phyloP scores from a whole-genome alignment of 1,140 invertebrate species.

The Leguminivora glycinivorella region DNA sequence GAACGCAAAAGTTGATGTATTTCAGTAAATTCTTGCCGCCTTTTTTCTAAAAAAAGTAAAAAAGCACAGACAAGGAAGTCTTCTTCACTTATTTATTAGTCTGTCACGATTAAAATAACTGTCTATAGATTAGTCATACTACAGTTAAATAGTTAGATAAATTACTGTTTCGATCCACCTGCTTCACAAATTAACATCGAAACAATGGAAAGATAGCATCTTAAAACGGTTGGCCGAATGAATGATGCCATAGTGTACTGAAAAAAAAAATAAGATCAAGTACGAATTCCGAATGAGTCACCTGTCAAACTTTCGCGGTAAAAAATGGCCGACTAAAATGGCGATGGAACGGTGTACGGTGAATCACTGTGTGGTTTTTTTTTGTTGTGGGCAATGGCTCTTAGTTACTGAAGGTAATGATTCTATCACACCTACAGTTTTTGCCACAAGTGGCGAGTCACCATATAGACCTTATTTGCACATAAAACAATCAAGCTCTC shows the following conservation, averaged over 20 bases:
- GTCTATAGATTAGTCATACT: slow-evolving; percentile 16
- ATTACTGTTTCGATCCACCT: slow-evolving; percentile 8
- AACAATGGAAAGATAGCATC: slow-evolving; percentile 16
- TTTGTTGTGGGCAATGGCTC: not conserved
- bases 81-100: slow-evolving; percentile 17
- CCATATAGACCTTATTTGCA: too few relatives aligned
- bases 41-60: not conserved
- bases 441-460: not conserved
- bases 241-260: slow-evolving; percentile 7
- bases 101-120: slow-evolving; percentile 25
- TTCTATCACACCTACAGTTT: not conserved
- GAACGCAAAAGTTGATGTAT: not conserved
- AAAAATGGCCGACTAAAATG: slow-evolving; percentile 47
- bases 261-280: slow-evolving; percentile 42
- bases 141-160: slow-evolving; percentile 18
- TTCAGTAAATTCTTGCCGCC: slow-evolving; percentile 5
- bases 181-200: slow-evolving; percentile 5
- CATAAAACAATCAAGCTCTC: too few relatives aligned
- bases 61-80: slow-evolving; percentile 23
- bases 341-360: slow-evolving; percentile 35
- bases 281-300: slow-evolving; percentile 57
- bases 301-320: slow-evolving; percentile 65
- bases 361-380: slow-evolving; percentile 33
- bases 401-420: slow-evolving; percentile 13
- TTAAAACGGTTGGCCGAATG: slow-evolving; percentile 5